Percentiles rank a stretch among this genome's conserved stretches.
Conservation (phyloP, 2,888 invertebrate species). For the Ormia ochracea region DNA sequence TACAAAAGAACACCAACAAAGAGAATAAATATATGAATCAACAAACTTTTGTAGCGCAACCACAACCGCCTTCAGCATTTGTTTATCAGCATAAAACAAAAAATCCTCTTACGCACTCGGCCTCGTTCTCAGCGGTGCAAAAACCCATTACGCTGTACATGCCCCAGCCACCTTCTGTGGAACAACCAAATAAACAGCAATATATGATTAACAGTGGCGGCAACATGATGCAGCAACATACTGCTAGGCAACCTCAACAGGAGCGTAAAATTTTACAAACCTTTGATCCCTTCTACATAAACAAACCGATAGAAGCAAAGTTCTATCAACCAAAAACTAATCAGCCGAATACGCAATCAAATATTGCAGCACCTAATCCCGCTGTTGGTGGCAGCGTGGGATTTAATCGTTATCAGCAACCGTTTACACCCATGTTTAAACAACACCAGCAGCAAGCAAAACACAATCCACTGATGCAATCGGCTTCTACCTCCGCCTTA, state of each 20-base stretch:
- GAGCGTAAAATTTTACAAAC: slow-evolving; percentile 73
- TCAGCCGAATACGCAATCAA: slow-evolving; percentile 16
- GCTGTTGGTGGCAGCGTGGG: slow-evolving; percentile 20
- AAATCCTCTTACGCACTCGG: slow-evolving; percentile 72
- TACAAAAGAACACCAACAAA: slow-evolving; percentile 71
- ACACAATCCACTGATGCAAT: slow-evolving; percentile 71
- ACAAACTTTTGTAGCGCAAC: slow-evolving; percentile 43
- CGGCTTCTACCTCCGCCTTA: slow-evolving; percentile 59
- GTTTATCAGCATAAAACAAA: slow-evolving; percentile 48
- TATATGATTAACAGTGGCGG: slow-evolving; percentile 57
- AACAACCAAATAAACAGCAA: slow-evolving; percentile 58
- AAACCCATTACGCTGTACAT: slow-evolving; percentile 67
- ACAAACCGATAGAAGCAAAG: slow-evolving; percentile 54
- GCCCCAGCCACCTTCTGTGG: slow-evolving; percentile 33
- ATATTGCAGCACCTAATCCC: slow-evolving; percentile 28
- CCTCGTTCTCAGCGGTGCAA: slow-evolving; percentile 72
- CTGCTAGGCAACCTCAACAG: slow-evolving; percentile 54
- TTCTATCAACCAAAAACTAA: slow-evolving; percentile 61
- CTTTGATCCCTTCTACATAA: slow-evolving; percentile 74
- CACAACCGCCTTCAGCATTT: slow-evolving; percentile 52
- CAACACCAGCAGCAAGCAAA: slow-evolving; percentile 51
- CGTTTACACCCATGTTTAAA: slow-evolving; percentile 23
- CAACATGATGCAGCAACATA: slow-evolving; percentile 61
- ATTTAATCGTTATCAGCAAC: slow-evolving; percentile 53
- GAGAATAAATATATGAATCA: slow-evolving; percentile 70